These are phyloP conservation scores for Ectemnius lituratus DNA, from an alignment of 2,888 invertebrate genomes.

Conservation along the genomic window DNA sequence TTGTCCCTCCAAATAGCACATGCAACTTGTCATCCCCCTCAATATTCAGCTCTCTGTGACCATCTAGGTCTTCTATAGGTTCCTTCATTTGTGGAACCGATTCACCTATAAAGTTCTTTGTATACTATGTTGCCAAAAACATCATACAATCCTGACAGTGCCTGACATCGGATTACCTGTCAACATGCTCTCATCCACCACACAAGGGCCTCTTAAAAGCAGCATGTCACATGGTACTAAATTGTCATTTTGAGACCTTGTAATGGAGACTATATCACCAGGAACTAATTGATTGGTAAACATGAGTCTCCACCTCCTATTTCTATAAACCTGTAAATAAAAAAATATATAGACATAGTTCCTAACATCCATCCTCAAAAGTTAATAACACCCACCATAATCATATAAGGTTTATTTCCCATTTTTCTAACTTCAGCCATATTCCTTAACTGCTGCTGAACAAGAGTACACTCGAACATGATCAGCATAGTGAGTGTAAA, in stretches of 20 bases:
- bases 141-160: slow-evolving; percentile 99
- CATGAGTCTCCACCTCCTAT: slow-evolving; percentile 92
- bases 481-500: slow-evolving; percentile 98
- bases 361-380: neutral
- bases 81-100: slow-evolving; percentile 99
- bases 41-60: slow-evolving; percentile 85
- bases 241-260: slow-evolving; percentile 92
- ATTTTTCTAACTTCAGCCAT: slow-evolving; percentile 99
- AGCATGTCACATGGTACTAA: slow-evolving; percentile 98
- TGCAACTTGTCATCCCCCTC: slow-evolving; percentile 95
- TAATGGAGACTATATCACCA: slow-evolving; percentile 97
- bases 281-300: slow-evolving; percentile 94
- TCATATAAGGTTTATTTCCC: slow-evolving; percentile 97
- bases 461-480: slow-evolving; percentile 97
- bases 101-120: slow-evolving; percentile 81
- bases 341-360: neutral
- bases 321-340: slow-evolving; percentile 87
- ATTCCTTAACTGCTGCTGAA: slow-evolving; percentile 97
- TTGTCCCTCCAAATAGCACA: slow-evolving; percentile 97
- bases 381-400: slow-evolving; percentile 80
- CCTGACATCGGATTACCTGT: slow-evolving; percentile 84
- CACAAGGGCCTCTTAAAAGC: slow-evolving; percentile 95
- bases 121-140: slow-evolving; percentile 91
- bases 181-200: slow-evolving; percentile 99
- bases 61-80: slow-evolving; percentile 87